Percentiles rank a stretch among this genome's conserved stretches.
phyloP scores from a whole-genome alignment of 2,797 vertebrate genomes.

The Lophius americanus region DNA sequence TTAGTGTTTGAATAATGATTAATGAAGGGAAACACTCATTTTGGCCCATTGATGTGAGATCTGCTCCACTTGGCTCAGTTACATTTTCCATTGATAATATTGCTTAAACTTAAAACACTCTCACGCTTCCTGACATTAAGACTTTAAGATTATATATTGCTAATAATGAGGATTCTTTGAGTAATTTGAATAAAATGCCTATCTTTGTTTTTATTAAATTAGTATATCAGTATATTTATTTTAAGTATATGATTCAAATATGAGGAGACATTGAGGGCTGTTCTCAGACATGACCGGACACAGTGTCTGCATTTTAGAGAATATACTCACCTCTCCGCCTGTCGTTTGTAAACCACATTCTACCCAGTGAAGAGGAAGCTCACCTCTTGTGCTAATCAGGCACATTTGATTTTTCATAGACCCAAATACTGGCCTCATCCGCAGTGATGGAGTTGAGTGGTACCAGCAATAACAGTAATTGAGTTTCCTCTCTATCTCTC shows the following conservation, averaged over 20 bases:
- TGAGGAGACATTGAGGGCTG: constrained; percentile 48
- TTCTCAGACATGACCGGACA: constrained; percentile 46
- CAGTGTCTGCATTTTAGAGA: constrained; percentile 4
- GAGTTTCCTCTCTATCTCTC: constrained; percentile 58
- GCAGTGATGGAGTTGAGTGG: constrained; percentile 37
- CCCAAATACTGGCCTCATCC: constrained; percentile 59
- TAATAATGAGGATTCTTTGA: constrained; percentile 23
- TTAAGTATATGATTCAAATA: constrained; percentile 34
- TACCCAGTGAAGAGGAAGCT: constrained; percentile 65
- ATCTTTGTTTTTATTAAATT: too few species aligned
- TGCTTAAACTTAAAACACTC: constrained; percentile 27
- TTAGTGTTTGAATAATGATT: constrained; percentile 17
- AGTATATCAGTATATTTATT: background rate
- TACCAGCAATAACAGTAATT: constrained; percentile 68
- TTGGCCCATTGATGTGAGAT: constrained; percentile 1
- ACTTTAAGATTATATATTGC: constrained; percentile 27
- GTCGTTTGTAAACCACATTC: constrained; percentile 67
- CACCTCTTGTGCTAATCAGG: constrained; percentile 49
- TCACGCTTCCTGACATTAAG: constrained; percentile 26
- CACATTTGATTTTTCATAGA: constrained; percentile 52
- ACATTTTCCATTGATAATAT: constrained; percentile 10
- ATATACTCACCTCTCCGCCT: constrained; percentile 37
- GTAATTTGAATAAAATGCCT: constrained; percentile 2
- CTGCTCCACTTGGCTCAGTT: constrained; percentile 6
- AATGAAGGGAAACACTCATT: constrained; percentile 14